Evolutionary conservation across 2,888 invertebrate genomes (phyloP), one percentile per base, ranked within the genome.

Genomic region (Harpagoxenus sublaevis): DNA sequence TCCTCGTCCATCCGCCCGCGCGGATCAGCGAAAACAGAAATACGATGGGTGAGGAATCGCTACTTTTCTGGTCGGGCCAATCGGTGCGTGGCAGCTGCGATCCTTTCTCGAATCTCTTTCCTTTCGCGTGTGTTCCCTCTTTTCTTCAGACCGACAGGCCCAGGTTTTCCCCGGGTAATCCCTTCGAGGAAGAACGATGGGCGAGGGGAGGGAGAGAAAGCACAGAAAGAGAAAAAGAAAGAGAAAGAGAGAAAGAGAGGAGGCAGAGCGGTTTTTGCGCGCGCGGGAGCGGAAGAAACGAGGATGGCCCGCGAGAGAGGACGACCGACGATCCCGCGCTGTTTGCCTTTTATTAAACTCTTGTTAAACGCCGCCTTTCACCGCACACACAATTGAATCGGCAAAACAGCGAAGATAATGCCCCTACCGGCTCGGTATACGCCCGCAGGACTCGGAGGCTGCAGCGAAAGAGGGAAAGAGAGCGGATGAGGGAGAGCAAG

Each of bases 281-380:
- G 73, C 81, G 73, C 71, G 81, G 78, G 51, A 86, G 63, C 51
- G 70, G 82, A 55, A 84, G 70, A 74, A 75, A 74, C 71, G 84
- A 83, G 74, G 84, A 84, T 79, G 68, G 71, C 75, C 18, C 66
- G 79, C 74, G 51, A 66, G 84, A 84, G 83, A 77, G 66, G 82
- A 85, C 51, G 68, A 86, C 57, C 68, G 66, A 79, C 87, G 83
- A 89, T 83, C 88, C 86, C 84, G 90, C 92, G 90, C 92, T 94
- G 94, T 94, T 95, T 94, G 95, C 94, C 95, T 95, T 95, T 95
- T 95, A 95, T 95, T 95, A 95, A 94, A 94, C 93, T 93, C 94
- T 95, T 94, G 95, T 95, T 95, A 95, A 93, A 94, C 92, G 94
- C 92, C 94, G 93, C 92, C 93, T 94, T 94, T 94, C 94, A 93